Evolutionary conservation across 2,888 invertebrate species (phyloP), one percentile per base, ranked within the genome.

Genomic region (Drosophila fungiperda): DNA sequence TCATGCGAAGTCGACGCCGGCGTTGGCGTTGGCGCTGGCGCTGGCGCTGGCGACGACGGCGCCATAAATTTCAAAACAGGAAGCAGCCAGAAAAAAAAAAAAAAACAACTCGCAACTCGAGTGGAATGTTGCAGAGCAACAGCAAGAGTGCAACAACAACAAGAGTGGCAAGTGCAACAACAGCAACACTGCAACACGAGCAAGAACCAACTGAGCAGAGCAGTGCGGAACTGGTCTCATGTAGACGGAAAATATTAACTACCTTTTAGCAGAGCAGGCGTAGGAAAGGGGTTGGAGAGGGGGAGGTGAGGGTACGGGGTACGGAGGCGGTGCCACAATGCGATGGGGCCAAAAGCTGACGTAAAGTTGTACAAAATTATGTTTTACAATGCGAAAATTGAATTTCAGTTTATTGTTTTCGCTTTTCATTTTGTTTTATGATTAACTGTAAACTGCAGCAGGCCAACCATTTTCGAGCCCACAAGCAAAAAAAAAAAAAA

Each of bases 381-480:
- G 83, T 89, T 90, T 91, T 90, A 80, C 80, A 87, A 83, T 90
- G 82, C 76, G 86, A 90, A 91, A 91, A 91, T 91, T 91, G 89
- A 91, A 91, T 91, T 91, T 75, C 78, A 78, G 79, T 83, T 83
- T 83, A 83, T 86, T 86, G 83, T 83, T 83, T 83, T 83, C 82
- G 72, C 65, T 76, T 83, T 77, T 63, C 73, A 73, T 80, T 83
- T 85, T 82, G 67, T 76, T 83, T 86, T 87, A 84, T 82, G 82
- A 87, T 87, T 87, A 87, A 87, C 87, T 80, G 80, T 87, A 78
- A 85, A 85, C 76, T 85, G 86, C 83, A 83, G 83, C 69, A 69
- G 68, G 72, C 71, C 68, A 45, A 66, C 54, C 45, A 40, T 64
- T 68, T 68, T 61, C 69, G 15, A 17, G 55, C 29, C n/a, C 40